Evolutionary conservation across 2,888 invertebrate genomes (phyloP).

Genomic region (Alloplasta piceator): DNA sequence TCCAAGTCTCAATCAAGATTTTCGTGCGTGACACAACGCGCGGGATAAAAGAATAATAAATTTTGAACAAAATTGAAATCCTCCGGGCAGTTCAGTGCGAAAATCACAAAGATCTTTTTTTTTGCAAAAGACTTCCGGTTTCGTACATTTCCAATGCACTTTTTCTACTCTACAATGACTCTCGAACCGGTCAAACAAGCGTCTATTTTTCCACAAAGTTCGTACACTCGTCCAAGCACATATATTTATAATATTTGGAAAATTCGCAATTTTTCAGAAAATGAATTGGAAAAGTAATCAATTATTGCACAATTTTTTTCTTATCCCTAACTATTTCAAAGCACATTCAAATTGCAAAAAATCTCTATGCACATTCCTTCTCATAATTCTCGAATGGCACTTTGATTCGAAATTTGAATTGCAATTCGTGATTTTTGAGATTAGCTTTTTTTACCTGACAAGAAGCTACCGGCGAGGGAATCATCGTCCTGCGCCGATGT

Average conservation of each 20-base stretch:
- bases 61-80: neutral
- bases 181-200: slow-evolving; percentile 9
- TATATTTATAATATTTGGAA: neutral
- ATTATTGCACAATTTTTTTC: neutral
- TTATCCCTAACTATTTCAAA: neutral
- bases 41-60: too few species aligned
- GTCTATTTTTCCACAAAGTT: neutral
- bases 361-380: too few species aligned
- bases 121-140: neutral
- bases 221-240: neutral
- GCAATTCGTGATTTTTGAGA: neutral
- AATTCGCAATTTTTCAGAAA: neutral
- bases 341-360: neutral
- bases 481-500: slow-evolving; percentile 86
- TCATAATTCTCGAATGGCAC: neutral
- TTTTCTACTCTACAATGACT: neutral
- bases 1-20: too few species aligned
- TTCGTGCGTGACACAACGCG: too few species aligned
- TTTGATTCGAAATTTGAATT: neutral
- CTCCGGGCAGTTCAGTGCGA: neutral
- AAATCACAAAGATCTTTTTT: neutral
- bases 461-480: slow-evolving; percentile 91
- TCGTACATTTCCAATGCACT: neutral
- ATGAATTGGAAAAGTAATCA: neutral
- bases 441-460: slow-evolving; percentile 87